A percentile compares a stretch with the other conserved stretches of the same genome.
These are phyloP conservation scores for Enteromius treurensis DNA, from an alignment of 2,797 vertebrate species.

Conservation along the genomic window DNA sequence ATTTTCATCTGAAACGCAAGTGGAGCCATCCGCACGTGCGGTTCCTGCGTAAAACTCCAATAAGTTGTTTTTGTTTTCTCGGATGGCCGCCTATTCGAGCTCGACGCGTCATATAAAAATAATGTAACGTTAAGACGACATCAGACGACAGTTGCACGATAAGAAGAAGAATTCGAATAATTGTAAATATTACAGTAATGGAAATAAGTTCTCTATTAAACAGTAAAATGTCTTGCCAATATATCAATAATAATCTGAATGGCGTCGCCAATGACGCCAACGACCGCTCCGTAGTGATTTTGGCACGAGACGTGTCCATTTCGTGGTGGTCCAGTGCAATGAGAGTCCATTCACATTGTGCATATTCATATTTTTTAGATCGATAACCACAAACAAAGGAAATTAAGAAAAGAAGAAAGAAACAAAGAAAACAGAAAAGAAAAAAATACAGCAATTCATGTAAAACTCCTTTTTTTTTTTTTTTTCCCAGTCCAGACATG, in stretches of 20 bases:
- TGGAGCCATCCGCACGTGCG: slow-evolving; percentile 84
- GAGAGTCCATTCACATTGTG: slow-evolving; percentile 80
- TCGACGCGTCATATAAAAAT: slow-evolving; percentile 92
- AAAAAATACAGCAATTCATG: slow-evolving; percentile 52
- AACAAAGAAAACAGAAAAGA: slow-evolving; percentile 64
- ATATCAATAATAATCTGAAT: slow-evolving; percentile 88
- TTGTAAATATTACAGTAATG: slow-evolving; percentile 78
- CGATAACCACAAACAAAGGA: slow-evolving; percentile 70
- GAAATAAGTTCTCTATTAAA: slow-evolving; percentile 96
- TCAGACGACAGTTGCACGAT: slow-evolving; percentile 89
- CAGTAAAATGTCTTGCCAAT: slow-evolving; percentile 94
- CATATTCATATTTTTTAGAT: slow-evolving; percentile 79
- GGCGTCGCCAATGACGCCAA: slow-evolving; percentile 79
- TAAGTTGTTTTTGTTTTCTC: slow-evolving; percentile 66
- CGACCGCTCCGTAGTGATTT: slow-evolving; percentile 57
- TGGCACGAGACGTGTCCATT: slow-evolving; percentile 65
- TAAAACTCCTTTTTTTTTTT: slow-evolving; percentile 39
- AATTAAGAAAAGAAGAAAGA: slow-evolving; percentile 56
- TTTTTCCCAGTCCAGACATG: slow-evolving; percentile 66
- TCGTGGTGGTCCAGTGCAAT: slow-evolving; percentile 70
- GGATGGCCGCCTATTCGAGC: slow-evolving; percentile 82
- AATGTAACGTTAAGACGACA: slow-evolving; percentile 97
- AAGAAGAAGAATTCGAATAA: slow-evolving; percentile 88
- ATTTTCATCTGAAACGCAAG: slow-evolving; percentile 84
- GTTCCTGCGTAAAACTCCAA: slow-evolving; percentile 68